phyloP scores from a whole-genome alignment of 2,113 vertebrate species.

The Amblyopsis rosae region DNA sequence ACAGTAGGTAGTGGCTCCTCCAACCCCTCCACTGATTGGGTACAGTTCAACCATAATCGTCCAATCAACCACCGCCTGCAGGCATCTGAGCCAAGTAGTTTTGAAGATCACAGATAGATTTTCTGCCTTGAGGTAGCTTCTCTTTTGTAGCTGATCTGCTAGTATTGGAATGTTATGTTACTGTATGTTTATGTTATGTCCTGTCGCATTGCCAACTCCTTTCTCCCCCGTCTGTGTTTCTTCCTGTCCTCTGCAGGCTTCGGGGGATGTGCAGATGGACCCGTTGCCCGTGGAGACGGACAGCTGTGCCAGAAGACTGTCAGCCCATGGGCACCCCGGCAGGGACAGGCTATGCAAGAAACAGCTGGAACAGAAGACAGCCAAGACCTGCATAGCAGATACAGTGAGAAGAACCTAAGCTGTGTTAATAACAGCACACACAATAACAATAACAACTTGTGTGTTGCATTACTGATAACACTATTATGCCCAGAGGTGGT shows the following conservation, averaged over 20 bases:
- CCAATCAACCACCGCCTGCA: too few species aligned
- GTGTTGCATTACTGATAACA: too few species aligned
- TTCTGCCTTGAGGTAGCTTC: neutral
- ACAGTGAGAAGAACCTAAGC: conserved; percentile 49
- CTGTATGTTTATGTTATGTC: too few species aligned
- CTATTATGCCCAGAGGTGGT: too few species aligned
- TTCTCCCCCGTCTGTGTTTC: neutral
- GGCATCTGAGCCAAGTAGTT: too few species aligned
- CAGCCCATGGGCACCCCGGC: conserved; percentile 38
- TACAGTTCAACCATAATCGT: conserved; percentile 7
- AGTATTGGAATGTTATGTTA: too few species aligned
- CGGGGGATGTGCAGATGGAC: conserved; percentile 63
- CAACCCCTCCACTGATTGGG: conserved; percentile 42
- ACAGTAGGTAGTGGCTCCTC: conserved; percentile 35
- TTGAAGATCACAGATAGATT: conserved; percentile 6
- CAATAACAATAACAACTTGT: too few species aligned
- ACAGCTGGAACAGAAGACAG: conserved; percentile 11
- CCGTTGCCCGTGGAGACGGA: conserved; percentile 39
- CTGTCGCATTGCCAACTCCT: too few species aligned
- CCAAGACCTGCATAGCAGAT: conserved; percentile 32
- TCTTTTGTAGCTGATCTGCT: neutral
- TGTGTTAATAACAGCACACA: too few species aligned
- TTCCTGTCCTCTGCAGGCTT: conserved; percentile 41
- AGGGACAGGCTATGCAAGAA: conserved; percentile 51
- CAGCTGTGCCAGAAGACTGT: conserved; percentile 45